A percentile compares a stretch with the other conserved stretches of the same genome.
Evolutionary conservation across 2,888 invertebrate species (phyloP).

Genomic region (Orchesellides sinensis): DNA sequence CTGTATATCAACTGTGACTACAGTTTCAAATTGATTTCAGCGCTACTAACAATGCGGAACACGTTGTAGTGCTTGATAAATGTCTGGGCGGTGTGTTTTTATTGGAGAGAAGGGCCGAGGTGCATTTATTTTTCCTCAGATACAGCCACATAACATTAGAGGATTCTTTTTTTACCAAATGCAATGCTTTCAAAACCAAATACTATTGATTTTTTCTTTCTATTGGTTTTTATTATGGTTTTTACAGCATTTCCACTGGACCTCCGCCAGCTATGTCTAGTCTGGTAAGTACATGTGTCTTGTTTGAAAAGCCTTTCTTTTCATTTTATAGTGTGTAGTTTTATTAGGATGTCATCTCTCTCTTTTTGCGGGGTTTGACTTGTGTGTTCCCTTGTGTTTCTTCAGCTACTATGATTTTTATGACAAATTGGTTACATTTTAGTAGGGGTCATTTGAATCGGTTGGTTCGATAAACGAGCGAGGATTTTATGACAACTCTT

Average conservation of each 20-base stretch:
- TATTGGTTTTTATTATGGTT: constrained; percentile 58
- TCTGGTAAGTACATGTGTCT: constrained; percentile 67
- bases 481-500: constrained; percentile 39
- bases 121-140: no score
- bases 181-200: no score
- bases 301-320: constrained; percentile 25
- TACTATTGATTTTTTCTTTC: constrained; percentile 52
- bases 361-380: no score
- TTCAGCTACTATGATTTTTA: constrained; percentile 57
- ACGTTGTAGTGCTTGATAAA: no score
- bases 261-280: constrained; percentile 74
- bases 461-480: constrained; percentile 54
- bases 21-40: no score
- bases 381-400: background rate
- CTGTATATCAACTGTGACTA: no score
- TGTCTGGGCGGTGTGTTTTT: no score
- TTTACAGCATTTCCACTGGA: constrained; percentile 73
- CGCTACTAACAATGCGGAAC: no score
- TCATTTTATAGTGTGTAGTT: constrained; percentile 13
- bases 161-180: no score
- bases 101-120: no score
- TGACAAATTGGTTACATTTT: constrained; percentile 67
- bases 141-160: no score
- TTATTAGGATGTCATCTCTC: constrained; percentile 49
- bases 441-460: constrained; percentile 63